Evolutionary conservation across 2,113 vertebrate genomes (phyloP).

Genomic region (Ardeotis arabs): DNA sequence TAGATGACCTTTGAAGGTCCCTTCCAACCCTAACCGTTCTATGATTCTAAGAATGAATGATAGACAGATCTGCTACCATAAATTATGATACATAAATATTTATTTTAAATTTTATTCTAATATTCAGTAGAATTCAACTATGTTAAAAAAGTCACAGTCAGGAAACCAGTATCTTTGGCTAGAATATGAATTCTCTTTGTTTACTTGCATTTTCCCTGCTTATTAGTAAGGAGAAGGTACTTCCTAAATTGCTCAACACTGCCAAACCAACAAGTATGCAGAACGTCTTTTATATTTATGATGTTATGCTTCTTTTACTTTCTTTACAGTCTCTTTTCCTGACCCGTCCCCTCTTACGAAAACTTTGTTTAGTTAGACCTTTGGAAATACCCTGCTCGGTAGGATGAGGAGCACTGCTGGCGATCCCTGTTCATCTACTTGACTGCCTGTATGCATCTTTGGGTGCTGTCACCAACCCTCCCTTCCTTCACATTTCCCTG

Average conservation of each 20-base stretch:
- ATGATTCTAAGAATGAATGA: too few relatives aligned
- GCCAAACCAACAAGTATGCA: not conserved
- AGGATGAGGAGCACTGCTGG: accelerated
- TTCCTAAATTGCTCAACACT: not conserved
- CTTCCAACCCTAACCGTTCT: too few relatives aligned
- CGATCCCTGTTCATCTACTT: not conserved
- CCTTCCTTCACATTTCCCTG: not conserved
- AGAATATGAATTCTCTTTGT: not conserved
- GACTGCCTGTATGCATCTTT: not conserved
- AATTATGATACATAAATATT: not conserved
- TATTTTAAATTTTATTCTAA: not conserved
- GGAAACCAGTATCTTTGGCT: not conserved
- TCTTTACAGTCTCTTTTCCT: not conserved
- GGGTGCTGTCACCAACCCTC: not conserved
- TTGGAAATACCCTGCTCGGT: not conserved
- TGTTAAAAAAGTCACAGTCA: not conserved
- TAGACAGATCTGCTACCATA: not conserved
- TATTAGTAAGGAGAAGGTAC: not conserved
- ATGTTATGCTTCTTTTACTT: not conserved
- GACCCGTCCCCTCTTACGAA: not conserved
- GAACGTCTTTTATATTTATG: not conserved
- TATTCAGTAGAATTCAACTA: not conserved
- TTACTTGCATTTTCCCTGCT: not conserved
- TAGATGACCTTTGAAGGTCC: too few relatives aligned
- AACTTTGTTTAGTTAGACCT: not conserved